Evolutionary conservation across 2,797 vertebrate genomes (phyloP), one percentile per base, ranked within the genome.

Genomic region (Mus spretus): DNA sequence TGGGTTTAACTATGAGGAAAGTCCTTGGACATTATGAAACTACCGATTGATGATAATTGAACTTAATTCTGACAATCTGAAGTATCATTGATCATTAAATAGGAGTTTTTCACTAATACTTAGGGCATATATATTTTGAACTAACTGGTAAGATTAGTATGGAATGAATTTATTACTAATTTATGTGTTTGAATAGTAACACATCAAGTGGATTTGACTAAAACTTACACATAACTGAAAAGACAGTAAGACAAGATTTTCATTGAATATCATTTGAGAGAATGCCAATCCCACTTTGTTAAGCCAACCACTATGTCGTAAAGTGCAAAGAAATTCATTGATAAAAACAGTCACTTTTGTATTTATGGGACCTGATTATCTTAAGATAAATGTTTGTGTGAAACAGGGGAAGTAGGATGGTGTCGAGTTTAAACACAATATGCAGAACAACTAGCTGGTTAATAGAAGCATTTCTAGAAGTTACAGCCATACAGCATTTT

Each of bases 401-500:
- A 53, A n/a, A 78, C 3, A 0, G 8, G 53, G 75, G 55, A 94
- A 7, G 57, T 28, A 5, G n/a, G 59, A 59, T 57, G 28, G 31
- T 67, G 53, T 78, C 44, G 72, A 79, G 34, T 95, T 90, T 92
- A 74, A 94, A 87, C 53, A 95, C 77, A 96, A 91, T 93, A 94
- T 67, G 75, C 47, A 83, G 96, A 94, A 79, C 47, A 96, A 55
- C 94, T 97, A 91, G 47, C 6, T 92, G 75, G 91, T 24, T 67
- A 97, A 92, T 78, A 95, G 89, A 93, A 97, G 94, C 96, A 89
- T 74, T 92, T 67, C 81, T 97, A 88, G 97, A 98, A 97, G 85
- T 97, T 97, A 95, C 86, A 97, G 75, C 92, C 91, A 53, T 97
- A 90, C 59, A 94, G 61, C 81, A 84, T 97, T 98, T 97, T 88